Evolutionary conservation across 2,888 invertebrate species (phyloP).

Genomic region (Penaeus monodon): DNA sequence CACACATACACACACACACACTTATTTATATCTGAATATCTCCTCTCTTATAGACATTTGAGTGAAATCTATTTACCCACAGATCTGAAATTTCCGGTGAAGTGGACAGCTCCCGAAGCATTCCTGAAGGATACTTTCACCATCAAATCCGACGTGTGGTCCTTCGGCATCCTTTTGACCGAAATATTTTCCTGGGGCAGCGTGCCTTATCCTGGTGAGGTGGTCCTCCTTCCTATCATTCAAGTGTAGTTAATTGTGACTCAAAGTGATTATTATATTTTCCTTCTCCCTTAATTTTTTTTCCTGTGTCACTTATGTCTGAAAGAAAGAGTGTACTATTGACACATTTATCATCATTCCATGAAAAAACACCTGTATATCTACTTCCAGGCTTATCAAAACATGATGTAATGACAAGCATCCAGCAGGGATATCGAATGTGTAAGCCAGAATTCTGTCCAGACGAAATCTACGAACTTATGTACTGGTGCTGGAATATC

Average conservation of each 20-base stretch:
- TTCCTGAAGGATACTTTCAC: slow-evolving; percentile 95
- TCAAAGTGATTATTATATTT: neutral
- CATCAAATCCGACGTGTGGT: slow-evolving; percentile 99
- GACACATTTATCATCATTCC: no score
- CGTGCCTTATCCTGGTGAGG: slow-evolving; percentile 91
- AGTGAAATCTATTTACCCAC: neutral
- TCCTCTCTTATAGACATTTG: no score
- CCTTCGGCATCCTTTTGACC: slow-evolving; percentile 93
- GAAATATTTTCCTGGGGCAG: slow-evolving; percentile 96
- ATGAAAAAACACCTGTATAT: no score
- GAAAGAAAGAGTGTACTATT: no score
- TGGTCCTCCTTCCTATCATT: neutral
- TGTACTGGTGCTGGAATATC: neutral
- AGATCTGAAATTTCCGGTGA: slow-evolving; percentile 95
- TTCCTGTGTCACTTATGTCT: no score
- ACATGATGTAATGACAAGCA: slow-evolving; percentile 95
- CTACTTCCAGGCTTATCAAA: slow-evolving; percentile 83
- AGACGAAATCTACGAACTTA: slow-evolving; percentile 72
- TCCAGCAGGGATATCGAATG: slow-evolving; percentile 97
- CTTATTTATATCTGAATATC: no score
- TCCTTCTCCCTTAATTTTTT: neutral
- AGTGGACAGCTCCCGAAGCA: slow-evolving; percentile 98
- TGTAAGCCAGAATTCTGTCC: slow-evolving; percentile 94
- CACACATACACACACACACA: no score
- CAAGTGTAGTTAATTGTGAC: neutral